phyloP scores from a whole-genome alignment of 2,113 vertebrate species.

The Donacobius atricapilla region DNA sequence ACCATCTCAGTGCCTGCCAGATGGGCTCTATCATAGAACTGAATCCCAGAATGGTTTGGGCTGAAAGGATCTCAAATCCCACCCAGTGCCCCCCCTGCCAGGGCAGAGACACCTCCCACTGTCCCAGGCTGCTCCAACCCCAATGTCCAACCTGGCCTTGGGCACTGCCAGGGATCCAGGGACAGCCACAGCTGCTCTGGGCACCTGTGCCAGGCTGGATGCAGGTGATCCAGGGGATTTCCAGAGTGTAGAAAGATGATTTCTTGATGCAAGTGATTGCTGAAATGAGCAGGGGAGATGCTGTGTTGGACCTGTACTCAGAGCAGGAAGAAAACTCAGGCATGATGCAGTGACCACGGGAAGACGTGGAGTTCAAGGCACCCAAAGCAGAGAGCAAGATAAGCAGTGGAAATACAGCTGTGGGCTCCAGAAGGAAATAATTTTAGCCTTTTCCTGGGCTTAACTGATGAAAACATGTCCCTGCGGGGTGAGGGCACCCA shows the following conservation, averaged over 20 bases:
- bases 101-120: not conserved
- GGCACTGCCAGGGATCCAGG: not conserved
- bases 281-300: not conserved
- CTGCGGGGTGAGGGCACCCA: too few species aligned
- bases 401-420: not conserved
- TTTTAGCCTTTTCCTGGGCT: not conserved
- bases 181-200: not conserved
- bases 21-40: not conserved
- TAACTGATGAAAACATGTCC: accelerated
- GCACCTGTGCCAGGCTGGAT: not conserved
- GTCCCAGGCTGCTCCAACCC: not conserved
- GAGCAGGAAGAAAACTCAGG: not conserved
- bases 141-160: not conserved
- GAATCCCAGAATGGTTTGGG: not conserved
- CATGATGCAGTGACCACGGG: not conserved
- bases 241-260: not conserved
- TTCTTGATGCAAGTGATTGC: not conserved
- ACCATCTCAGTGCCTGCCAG: too few species aligned
- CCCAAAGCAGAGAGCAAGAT: not conserved
- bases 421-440: not conserved
- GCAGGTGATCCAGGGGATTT: not conserved
- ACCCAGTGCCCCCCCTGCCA: not conserved
- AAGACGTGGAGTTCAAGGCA: not conserved
- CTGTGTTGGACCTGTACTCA: not conserved
- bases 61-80: not conserved